A percentile compares a stretch with the other conserved stretches of the same genome.
phyloP scores from a whole-genome alignment of 2,113 vertebrate genomes.

The Bungarus multicinctus region DNA sequence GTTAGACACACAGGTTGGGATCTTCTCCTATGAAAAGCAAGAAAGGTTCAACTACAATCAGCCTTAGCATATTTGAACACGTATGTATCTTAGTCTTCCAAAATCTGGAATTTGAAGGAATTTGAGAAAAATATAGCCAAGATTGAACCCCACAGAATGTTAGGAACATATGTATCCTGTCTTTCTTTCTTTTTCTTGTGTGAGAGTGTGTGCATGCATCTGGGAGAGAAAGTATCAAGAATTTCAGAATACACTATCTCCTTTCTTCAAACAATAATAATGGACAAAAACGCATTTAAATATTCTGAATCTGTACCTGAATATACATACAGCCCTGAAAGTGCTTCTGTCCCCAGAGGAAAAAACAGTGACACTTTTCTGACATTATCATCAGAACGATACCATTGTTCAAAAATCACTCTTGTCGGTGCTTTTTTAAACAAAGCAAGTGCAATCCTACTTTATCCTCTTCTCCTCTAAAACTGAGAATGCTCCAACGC shows the following conservation, averaged over 20 bases:
- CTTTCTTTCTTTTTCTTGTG: background rate
- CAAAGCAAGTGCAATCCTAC: background rate
- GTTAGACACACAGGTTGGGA: conserved; percentile 80
- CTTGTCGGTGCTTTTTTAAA: background rate
- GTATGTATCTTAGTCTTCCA: background rate
- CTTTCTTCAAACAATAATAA: background rate
- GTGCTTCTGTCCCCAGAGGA: background rate
- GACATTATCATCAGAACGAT: background rate
- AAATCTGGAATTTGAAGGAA: background rate
- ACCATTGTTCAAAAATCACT: background rate
- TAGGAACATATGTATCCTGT: background rate
- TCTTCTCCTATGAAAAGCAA: conserved; percentile 61
- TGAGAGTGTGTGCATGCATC: background rate
- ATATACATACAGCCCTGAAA: background rate
- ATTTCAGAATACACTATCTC: background rate
- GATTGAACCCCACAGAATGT: background rate
- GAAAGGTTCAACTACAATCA: background rate
- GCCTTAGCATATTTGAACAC: background rate
- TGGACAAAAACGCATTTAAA: background rate
- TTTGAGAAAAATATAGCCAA: background rate
- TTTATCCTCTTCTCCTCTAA: background rate
- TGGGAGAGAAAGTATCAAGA: background rate
- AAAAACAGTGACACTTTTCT: background rate
- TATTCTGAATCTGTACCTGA: background rate
- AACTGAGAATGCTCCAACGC: background rate